Percentiles rank a stretch among this genome's conserved stretches.
Conservation (phyloP, 1,140 invertebrate species). For the Lysiphlebus fabarum region DNA sequence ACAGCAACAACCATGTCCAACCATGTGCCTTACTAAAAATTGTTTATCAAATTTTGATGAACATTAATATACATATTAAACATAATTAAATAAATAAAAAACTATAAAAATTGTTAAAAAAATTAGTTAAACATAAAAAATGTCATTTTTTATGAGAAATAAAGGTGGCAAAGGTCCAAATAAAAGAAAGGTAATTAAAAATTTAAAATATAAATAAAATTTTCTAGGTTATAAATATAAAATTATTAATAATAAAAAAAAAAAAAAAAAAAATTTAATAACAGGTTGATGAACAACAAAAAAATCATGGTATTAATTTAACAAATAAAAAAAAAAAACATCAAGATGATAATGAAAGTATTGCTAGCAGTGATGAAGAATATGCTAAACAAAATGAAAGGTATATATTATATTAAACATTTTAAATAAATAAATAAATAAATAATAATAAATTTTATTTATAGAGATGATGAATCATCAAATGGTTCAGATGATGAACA, state of each 20-base stretch:
- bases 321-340: conserved; percentile 24
- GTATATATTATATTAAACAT: conserved; percentile 14
- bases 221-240: conserved; percentile 3
- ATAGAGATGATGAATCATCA: conserved; percentile 22
- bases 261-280: conserved; percentile 7
- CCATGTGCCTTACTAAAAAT: no score
- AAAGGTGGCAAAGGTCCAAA: conserved; percentile 21
- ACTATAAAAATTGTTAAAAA: no score
- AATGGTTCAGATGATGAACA: conserved; percentile 65
- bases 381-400: conserved; percentile 39
- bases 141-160: conserved; percentile 47
- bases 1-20: no score
- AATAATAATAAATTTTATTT: conserved; percentile 5
- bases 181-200: conserved; percentile 40
- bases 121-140: conserved; percentile 20
- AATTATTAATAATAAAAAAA: conserved; percentile 10
- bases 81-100: no score
- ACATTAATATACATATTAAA: no score
- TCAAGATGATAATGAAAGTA: conserved; percentile 41
- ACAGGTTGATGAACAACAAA: conserved; percentile 29
- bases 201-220: neutral
- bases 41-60: no score
- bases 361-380: conserved; percentile 48
- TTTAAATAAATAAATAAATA: neutral
- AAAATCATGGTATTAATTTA: conserved; percentile 16